Conservation (phyloP, 2,888 invertebrate species). For the Agrypnus murinus region DNA sequence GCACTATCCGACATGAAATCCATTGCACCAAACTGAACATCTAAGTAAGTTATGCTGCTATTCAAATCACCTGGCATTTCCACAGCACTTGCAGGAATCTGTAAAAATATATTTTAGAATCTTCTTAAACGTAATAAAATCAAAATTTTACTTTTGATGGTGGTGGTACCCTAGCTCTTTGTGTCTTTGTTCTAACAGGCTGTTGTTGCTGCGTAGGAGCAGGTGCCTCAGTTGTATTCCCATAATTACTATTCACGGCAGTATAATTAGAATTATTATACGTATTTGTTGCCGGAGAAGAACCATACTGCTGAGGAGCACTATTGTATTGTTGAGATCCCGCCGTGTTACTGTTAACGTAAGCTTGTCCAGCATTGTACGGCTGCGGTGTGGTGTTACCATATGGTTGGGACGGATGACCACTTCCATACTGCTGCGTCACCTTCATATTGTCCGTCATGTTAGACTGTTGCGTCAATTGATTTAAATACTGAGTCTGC, state of each 20-base stretch:
- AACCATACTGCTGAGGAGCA: constrained; percentile 59
- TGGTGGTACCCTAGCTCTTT: constrained; percentile 85
- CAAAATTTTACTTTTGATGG: constrained; percentile 81
- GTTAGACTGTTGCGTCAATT: constrained; percentile 74
- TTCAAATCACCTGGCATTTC: constrained; percentile 96
- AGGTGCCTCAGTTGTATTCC: constrained; percentile 48
- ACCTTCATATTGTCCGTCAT: constrained; percentile 63
- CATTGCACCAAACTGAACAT: constrained; percentile 95
- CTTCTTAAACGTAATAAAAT: constrained; percentile 7
- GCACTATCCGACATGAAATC: constrained; percentile 80
- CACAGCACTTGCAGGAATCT: constrained; percentile 95
- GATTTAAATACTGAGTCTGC: constrained; percentile 76
- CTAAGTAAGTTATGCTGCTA: constrained; percentile 84
- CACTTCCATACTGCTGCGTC: constrained; percentile 57
- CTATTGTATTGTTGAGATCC: constrained; percentile 50
- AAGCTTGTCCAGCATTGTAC: constrained; percentile 44
- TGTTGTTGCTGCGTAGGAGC: constrained; percentile 64
- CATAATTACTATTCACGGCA: constrained; percentile 57
- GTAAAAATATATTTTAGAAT: constrained; percentile 57
- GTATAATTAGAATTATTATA: constrained; percentile 61
- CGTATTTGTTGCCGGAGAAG: constrained; percentile 57
- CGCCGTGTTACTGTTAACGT: constrained; percentile 37
- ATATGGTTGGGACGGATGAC: constrained; percentile 59
- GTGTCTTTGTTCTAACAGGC: constrained; percentile 76
- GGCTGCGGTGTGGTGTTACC: constrained; percentile 53